phyloP scores from a whole-genome alignment of 2,797 vertebrate genomes.

The Phrynocephalus forsythii region DNA sequence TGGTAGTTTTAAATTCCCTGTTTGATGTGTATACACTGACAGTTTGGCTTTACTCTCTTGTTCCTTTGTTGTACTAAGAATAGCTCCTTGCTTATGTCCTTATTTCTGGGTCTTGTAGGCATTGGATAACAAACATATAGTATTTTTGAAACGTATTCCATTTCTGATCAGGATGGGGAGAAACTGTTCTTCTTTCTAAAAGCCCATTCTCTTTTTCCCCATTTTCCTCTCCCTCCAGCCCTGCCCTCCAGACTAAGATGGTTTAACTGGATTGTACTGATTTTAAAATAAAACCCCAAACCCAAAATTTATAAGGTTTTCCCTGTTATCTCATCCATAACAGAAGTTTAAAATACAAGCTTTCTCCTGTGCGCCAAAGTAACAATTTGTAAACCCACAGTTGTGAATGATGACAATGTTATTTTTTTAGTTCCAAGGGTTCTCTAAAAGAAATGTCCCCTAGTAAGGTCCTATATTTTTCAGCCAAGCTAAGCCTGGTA shows the following conservation, averaged over 20 bases:
- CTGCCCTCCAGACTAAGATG: neutral
- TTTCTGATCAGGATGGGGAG: too few species aligned
- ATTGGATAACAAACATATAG: neutral
- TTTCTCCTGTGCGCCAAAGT: neutral
- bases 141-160: neutral
- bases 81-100: neutral
- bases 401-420: neutral
- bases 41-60: neutral
- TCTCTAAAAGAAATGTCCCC: neutral
- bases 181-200: neutral
- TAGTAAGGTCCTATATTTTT: neutral
- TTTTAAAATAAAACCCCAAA: neutral
- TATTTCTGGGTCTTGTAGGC: neutral
- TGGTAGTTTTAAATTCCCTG: neutral
- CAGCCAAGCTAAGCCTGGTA: neutral
- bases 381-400: neutral
- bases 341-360: neutral
- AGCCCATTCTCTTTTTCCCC: neutral
- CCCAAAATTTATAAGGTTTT: neutral
- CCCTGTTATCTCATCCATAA: neutral
- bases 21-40: neutral
- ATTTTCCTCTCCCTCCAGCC: neutral
- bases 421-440: neutral
- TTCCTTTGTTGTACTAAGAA: neutral
- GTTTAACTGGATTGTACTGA: constrained; percentile 11